phyloP scores from a whole-genome alignment of 2,888 invertebrate genomes.

The Melanotus villosus region DNA sequence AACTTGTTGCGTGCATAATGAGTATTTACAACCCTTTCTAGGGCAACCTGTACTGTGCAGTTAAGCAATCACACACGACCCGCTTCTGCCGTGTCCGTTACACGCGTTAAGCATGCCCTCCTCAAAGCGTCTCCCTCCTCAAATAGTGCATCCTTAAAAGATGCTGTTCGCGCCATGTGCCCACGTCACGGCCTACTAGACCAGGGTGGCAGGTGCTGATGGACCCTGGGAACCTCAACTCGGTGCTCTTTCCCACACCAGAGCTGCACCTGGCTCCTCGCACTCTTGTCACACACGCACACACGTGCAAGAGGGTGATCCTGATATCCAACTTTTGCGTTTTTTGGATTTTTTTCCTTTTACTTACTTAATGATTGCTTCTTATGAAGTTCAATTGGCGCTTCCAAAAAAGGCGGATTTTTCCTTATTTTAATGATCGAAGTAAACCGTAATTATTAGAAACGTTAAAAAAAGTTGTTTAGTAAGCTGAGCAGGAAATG shows the following conservation, averaged over 20 bases:
- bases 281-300: slow-evolving; percentile 54
- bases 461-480: not conserved
- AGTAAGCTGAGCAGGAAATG: slow-evolving; percentile 1
- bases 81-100: slow-evolving; percentile 33
- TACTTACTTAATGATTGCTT: slow-evolving; percentile 17
- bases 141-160: slow-evolving; percentile 33
- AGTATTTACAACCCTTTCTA: slow-evolving; percentile 13
- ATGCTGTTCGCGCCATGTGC: slow-evolving; percentile 48
- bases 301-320: slow-evolving; percentile 57
- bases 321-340: slow-evolving; percentile 42
- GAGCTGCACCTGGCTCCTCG: slow-evolving; percentile 57
- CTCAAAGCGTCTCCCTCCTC: slow-evolving; percentile 12
- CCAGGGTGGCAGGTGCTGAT: slow-evolving; percentile 56
- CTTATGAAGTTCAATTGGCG: not conserved
- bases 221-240: slow-evolving; percentile 58
- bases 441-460: not conserved
- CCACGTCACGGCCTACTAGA: slow-evolving; percentile 47
- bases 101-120: slow-evolving; percentile 35
- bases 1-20: not conserved
- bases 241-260: slow-evolving; percentile 57
- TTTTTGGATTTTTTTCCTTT: slow-evolving; percentile 18
- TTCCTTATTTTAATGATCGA: too few relatives aligned
- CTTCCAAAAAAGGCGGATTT: not conserved
- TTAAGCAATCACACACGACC: not conserved
- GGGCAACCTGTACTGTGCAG: not conserved